A percentile compares a stretch with the other conserved stretches of the same genome.
Conservation (phyloP, 2,113 vertebrate species). For the Pao palembangensis region DNA sequence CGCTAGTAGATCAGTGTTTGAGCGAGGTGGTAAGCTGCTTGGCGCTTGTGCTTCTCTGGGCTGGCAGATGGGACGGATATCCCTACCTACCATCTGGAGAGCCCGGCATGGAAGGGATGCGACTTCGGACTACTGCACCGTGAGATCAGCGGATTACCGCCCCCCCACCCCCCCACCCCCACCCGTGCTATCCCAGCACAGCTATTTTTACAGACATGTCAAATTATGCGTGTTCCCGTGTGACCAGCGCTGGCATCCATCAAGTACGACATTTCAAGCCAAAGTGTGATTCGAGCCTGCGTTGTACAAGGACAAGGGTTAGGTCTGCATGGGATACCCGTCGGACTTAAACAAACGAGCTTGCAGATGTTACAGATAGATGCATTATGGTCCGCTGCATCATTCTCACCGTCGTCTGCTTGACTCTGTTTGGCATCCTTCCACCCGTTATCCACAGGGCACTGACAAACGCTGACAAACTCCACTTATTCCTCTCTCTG, state of each 20-base stretch:
- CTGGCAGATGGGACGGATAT: constrained; percentile 73
- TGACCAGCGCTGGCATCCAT: constrained; percentile 44
- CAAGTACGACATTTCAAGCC: constrained; percentile 31
- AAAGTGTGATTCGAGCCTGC: constrained; percentile 7
- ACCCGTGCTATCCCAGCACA: constrained; percentile 23
- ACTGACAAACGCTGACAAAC: too few relatives aligned
- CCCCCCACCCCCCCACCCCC: background rate
- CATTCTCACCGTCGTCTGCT: constrained; percentile 8
- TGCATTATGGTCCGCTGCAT: background rate
- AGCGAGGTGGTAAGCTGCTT: constrained; percentile 65
- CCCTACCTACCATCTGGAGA: constrained; percentile 67
- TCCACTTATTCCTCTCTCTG: too few relatives aligned
- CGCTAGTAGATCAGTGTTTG: constrained; percentile 72
- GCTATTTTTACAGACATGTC: constrained; percentile 62
- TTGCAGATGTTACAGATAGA: constrained; percentile 18
- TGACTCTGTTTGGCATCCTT: too few relatives aligned
- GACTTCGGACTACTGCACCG: constrained; percentile 43
- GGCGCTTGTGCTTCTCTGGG: constrained; percentile 54
- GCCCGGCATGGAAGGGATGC: constrained; percentile 50
- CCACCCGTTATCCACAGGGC: too few relatives aligned
- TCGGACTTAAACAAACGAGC: constrained; percentile 11
- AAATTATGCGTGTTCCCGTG: constrained; percentile 52
- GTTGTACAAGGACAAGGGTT: constrained; percentile 13
- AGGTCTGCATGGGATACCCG: background rate
- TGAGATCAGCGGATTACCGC: constrained; percentile 69